A percentile compares a stretch with the other conserved stretches of the same genome.
These are phyloP conservation scores for Pseudomugil gertrudae DNA, from an alignment of 2,797 vertebrate genomes.

Conservation along the genomic window DNA sequence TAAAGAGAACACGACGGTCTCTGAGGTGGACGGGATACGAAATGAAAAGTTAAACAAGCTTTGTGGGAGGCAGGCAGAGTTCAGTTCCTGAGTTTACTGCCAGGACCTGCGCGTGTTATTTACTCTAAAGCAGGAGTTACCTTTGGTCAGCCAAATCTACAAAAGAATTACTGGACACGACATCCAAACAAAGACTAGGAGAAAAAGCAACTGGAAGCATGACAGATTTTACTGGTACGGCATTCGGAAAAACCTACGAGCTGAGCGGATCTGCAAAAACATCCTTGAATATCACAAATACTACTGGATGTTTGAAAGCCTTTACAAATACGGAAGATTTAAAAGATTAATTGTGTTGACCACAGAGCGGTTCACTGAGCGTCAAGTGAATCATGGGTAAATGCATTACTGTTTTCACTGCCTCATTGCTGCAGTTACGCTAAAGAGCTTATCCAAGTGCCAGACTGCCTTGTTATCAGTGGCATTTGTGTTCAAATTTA, in stretches of 20 bases:
- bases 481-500: conserved; percentile 66
- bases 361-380: conserved; percentile 10
- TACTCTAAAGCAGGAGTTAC: conserved; percentile 35
- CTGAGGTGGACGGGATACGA: conserved; percentile 42
- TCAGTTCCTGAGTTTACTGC: conserved; percentile 63
- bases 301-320: not conserved
- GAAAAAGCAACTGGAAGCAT: conserved; percentile 24
- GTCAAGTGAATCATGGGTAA: conserved; percentile 45
- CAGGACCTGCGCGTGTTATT: conserved; percentile 48
- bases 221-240: conserved; percentile 20
- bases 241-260: conserved; percentile 25
- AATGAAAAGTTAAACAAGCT: conserved; percentile 58
- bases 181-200: conserved; percentile 46
- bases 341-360: conserved; percentile 28
- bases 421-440: conserved; percentile 29
- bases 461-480: conserved; percentile 61
- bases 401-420: conserved; percentile 32
- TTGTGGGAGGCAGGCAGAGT: conserved; percentile 56
- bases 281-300: not conserved
- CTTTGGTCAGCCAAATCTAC: conserved; percentile 37
- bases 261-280: not conserved
- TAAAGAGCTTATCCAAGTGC: conserved; percentile 61
- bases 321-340: not conserved
- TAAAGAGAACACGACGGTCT: not conserved
- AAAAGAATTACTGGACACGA: conserved; percentile 10